Conservation (phyloP, 2,888 invertebrate species). For the Athalia cordata region DNA sequence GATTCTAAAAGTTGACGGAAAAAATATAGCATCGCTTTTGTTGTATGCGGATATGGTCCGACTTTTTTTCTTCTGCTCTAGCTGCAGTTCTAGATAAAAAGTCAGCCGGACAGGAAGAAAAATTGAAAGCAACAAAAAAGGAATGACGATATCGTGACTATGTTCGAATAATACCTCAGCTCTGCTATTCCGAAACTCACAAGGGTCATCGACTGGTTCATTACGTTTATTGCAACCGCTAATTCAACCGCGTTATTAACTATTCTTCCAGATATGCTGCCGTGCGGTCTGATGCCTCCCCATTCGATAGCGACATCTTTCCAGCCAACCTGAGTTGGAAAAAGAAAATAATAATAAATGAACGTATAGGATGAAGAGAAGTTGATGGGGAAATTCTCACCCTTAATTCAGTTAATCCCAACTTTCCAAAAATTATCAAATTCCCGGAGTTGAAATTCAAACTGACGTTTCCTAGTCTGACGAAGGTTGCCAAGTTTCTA, state of each 20-base stretch:
- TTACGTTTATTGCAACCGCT: background rate
- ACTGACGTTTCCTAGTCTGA: background rate
- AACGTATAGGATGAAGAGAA: background rate
- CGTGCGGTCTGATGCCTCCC: background rate
- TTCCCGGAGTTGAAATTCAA: background rate
- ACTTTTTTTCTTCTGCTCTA: no score
- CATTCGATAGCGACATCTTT: background rate
- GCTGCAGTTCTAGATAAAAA: no score
- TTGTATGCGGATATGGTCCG: no score
- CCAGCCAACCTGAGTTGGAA: background rate
- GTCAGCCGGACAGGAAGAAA: background rate
- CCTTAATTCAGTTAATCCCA: constrained; percentile 18
- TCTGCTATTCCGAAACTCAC: background rate
- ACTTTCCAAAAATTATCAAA: constrained; percentile 13
- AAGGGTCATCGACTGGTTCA: background rate
- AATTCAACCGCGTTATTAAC: background rate
- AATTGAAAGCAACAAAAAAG: background rate
- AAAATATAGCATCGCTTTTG: no score
- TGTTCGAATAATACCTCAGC: background rate
- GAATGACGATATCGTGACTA: background rate
- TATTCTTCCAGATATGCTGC: background rate
- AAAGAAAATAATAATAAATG: background rate
- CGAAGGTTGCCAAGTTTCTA: constrained; percentile 22
- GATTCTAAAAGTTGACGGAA: no score
- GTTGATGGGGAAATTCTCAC: constrained; percentile 12